phyloP scores from a whole-genome alignment of 1,140 invertebrate genomes.

The Portunus trituberculatus region DNA sequence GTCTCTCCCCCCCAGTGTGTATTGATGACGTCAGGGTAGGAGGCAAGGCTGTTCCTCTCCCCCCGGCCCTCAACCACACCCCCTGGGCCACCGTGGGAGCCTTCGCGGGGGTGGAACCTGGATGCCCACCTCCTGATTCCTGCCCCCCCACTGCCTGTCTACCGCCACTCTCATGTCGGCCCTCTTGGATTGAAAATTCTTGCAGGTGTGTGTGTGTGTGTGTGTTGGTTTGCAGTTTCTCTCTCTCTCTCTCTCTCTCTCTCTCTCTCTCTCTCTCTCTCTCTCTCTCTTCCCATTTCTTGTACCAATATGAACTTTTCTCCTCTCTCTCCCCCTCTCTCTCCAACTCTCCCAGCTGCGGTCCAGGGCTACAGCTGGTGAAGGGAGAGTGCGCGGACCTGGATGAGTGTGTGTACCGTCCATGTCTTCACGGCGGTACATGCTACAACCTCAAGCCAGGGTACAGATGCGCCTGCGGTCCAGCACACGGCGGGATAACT shows the following conservation, averaged over 20 bases:
- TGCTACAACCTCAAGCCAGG: slow-evolving; percentile 35
- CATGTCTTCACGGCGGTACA: slow-evolving; percentile 52
- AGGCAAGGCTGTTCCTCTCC: slow-evolving; percentile 27
- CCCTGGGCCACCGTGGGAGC: slow-evolving; percentile 7
- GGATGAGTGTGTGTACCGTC: slow-evolving; percentile 42
- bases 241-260: too few species aligned
- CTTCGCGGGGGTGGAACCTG: not conserved
- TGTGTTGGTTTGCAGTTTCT: too few species aligned
- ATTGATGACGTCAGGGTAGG: slow-evolving; percentile 36
- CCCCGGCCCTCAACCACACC: slow-evolving; percentile 10
- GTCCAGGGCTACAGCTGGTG: not conserved
- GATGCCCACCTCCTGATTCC: not conserved
- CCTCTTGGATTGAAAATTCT: not conserved
- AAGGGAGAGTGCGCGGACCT: not conserved
- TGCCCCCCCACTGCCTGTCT: slow-evolving; percentile 42
- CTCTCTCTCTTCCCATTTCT: too few species aligned
- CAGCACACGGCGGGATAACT: slow-evolving; percentile 34
- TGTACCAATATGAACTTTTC: not conserved
- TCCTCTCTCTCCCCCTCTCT: not conserved
- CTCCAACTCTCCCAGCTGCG: slow-evolving; percentile 33
- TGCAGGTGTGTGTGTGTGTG: slow-evolving; percentile 28
- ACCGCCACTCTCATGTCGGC: not conserved
- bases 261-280: too few species aligned
- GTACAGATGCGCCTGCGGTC: slow-evolving; percentile 35
- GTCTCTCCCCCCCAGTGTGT: not conserved